These are phyloP conservation scores for Podocnemis expansa DNA, from an alignment of 2,113 vertebrate species.

Conservation along the genomic window DNA sequence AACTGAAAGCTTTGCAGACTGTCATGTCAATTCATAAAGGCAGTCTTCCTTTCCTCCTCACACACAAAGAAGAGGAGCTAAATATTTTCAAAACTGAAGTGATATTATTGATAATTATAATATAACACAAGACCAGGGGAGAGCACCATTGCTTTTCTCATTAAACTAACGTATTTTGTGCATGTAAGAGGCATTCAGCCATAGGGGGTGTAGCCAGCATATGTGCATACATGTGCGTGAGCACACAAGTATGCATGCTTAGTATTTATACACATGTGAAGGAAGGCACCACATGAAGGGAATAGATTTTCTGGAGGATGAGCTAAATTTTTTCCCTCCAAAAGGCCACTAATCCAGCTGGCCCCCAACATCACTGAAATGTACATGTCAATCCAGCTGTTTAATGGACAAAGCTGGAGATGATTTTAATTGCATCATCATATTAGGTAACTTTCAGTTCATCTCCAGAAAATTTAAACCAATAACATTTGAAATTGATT, in stretches of 20 bases:
- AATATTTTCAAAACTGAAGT: background rate
- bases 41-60: background rate
- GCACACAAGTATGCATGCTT: background rate
- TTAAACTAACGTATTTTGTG: rapidly evolving
- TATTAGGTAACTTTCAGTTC: background rate
- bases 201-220: background rate
- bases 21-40: background rate
- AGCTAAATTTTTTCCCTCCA: background rate
- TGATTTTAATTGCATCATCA: background rate
- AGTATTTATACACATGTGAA: background rate
- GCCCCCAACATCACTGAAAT: background rate
- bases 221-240: rapidly evolving
- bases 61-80: rapidly evolving
- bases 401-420: background rate
- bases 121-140: background rate
- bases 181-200: background rate
- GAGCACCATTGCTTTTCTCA: conserved; percentile 58
- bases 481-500: background rate
- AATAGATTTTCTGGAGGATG: background rate
- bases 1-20: background rate
- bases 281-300: background rate
- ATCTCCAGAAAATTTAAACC: too few relatives aligned
- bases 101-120: background rate
- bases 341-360: background rate
- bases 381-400: background rate